These are phyloP conservation scores for Lycopodina hypogea DNA, from an alignment of 37 sponge, comb jelly and placozoan genomes.

Conservation along the genomic window DNA sequence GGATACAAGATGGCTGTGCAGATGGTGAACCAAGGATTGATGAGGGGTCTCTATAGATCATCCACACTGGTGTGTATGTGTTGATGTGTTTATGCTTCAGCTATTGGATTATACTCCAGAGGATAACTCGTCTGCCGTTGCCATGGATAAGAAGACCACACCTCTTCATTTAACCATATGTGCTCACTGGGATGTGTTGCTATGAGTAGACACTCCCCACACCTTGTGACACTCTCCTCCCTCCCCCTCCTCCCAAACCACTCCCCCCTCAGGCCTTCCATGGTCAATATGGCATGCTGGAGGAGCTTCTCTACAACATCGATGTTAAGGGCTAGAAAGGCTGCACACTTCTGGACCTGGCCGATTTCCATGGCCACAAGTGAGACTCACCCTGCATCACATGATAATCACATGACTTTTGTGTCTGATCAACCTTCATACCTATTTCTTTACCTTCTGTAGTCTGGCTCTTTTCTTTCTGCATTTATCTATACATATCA, in stretches of 20 bases:
- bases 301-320: slow-evolving; percentile 62
- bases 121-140: slow-evolving; percentile 24
- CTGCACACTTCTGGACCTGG: slow-evolving; percentile 82
- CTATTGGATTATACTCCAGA: slow-evolving; percentile 67
- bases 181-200: slow-evolving; percentile 19
- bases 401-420: background rate
- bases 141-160: slow-evolving; percentile 62
- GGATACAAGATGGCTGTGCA: slow-evolving; percentile 83
- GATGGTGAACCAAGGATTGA: slow-evolving; percentile 32
- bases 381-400: no score
- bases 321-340: slow-evolving; percentile 79
- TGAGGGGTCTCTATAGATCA: background rate
- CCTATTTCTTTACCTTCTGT: background rate
- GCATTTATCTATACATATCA: no score
- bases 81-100: no score
- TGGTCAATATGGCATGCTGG: slow-evolving; percentile 70
- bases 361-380: slow-evolving; percentile 80
- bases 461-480: background rate
- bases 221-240: background rate
- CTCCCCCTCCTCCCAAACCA: background rate
- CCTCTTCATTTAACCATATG: slow-evolving; percentile 86
- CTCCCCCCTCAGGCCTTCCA: slow-evolving; percentile 63
- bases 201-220: background rate
- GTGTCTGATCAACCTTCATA: background rate
- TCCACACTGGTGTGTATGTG: background rate